Conservation (phyloP, 2,888 invertebrate genomes). For the Drosophila fungiperda region DNA sequence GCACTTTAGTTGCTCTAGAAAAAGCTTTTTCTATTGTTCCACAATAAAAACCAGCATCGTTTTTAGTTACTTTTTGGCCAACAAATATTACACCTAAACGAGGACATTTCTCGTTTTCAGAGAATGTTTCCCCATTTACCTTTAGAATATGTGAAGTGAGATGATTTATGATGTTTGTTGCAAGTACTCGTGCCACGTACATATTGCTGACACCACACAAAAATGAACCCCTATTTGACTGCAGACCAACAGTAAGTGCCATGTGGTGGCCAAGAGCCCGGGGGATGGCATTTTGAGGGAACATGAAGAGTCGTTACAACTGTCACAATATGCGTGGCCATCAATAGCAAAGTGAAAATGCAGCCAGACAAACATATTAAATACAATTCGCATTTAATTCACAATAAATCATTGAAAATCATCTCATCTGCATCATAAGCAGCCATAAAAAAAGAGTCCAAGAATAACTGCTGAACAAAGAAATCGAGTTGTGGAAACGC, state of each 20-base stretch:
- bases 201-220: constrained; percentile 1
- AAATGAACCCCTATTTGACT: constrained; percentile 16
- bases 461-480: too few species aligned
- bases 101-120: constrained; percentile 12
- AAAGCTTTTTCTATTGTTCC: background rate
- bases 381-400: constrained; percentile 59
- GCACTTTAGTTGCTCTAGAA: background rate
- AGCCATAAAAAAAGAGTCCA: too few species aligned
- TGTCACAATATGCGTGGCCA: constrained; percentile 58
- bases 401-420: constrained; percentile 63
- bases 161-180: constrained; percentile 51
- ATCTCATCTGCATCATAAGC: background rate
- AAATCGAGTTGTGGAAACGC: too few species aligned
- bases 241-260: constrained; percentile 7
- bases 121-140: constrained; percentile 24
- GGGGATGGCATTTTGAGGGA: constrained; percentile 23
- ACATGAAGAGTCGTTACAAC: constrained; percentile 54
- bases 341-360: constrained; percentile 60
- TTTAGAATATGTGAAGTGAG: constrained; percentile 23
- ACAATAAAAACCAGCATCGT: background rate
- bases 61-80: background rate
- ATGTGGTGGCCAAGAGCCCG: constrained; percentile 17
- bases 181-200: constrained; percentile 21
- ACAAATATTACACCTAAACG: background rate
- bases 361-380: constrained; percentile 28